Conservation (phyloP, 2,113 vertebrate genomes). For the Pogonocichla stellata region DNA sequence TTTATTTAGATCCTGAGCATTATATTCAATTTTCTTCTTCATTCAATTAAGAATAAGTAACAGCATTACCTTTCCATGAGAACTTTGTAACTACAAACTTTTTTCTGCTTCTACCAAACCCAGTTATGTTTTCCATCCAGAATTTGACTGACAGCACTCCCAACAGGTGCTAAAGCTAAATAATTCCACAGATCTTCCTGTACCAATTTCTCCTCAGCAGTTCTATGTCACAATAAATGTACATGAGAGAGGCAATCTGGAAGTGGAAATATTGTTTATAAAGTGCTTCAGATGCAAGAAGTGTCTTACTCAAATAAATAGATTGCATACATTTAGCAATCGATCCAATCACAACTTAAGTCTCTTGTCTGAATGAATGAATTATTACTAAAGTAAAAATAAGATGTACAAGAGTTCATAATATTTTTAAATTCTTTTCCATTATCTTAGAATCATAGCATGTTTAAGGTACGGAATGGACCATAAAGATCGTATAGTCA, state of each 20-base stretch:
- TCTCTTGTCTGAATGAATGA: not conserved
- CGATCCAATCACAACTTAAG: not conserved
- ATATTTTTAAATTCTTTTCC: not conserved
- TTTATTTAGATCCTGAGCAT: not conserved
- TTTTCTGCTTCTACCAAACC: not conserved
- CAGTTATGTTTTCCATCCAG: not conserved
- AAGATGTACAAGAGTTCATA: not conserved
- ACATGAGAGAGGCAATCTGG: not conserved
- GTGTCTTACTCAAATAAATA: not conserved
- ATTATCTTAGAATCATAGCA: not conserved
- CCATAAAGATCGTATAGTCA: fast-evolving
- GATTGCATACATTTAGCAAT: not conserved
- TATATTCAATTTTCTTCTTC: not conserved
- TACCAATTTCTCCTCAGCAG: not conserved
- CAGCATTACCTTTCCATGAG: not conserved
- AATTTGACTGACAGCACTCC: not conserved
- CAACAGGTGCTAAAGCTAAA: not conserved
- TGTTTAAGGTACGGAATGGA: not conserved
- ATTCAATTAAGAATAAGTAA: not conserved
- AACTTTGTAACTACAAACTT: not conserved
- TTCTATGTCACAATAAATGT: not conserved
- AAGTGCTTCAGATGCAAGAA: not conserved
- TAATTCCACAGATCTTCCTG: slow-evolving; percentile 11
- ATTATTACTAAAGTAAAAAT: not conserved
- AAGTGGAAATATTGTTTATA: not conserved